Evolutionary conservation across 2,113 vertebrate genomes (phyloP), one percentile per base, ranked within the genome.

Genomic region (Verasper variegatus): DNA sequence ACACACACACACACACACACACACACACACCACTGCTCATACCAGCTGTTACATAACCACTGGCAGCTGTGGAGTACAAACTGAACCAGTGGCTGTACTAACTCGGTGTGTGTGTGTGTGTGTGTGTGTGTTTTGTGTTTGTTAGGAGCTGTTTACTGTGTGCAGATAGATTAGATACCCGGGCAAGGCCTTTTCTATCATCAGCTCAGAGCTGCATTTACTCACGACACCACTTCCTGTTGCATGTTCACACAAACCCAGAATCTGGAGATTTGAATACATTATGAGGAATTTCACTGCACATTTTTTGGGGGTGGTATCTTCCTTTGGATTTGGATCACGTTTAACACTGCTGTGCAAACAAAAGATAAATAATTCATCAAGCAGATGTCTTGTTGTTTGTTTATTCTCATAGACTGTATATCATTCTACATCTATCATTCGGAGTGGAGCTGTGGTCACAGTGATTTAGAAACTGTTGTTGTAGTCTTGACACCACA

Each of bases 11-110:
- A 60, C 75, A 23, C 49, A 24, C 23, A 24, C 23, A 51, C 69
- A 51, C 63, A 68, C 58, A 75, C 76, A 60, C 75, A 23, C 49
- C 20, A 15, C 21, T 24, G 31, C 67, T 62, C 76, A 3, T 54
- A 56, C 42, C 74, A 77, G 83, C 71, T 80, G 74, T 86, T 80
- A 31, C 55, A 56, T 74, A 85, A 87, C 78, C 4, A 9, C 58
- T 21, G 63, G 3, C 67, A 76, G 75, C 68, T 76, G 51, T 71
- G 52, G 12, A 54, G n/a, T 55, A 1, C 56, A 56, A 69, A 69
- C 59, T 67, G 31, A 18, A 65, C 57, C 59, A 0, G 14, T 21
- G 40, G 64, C 10, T 35, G 31, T 58, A n/a, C 5, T 10, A 6
- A 8, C 35, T 20, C 31, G n/a, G n/a, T n/a, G 6, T 31, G 31